Conservation (phyloP, 2,113 vertebrate genomes). For the Anser brachyrhynchus region DNA sequence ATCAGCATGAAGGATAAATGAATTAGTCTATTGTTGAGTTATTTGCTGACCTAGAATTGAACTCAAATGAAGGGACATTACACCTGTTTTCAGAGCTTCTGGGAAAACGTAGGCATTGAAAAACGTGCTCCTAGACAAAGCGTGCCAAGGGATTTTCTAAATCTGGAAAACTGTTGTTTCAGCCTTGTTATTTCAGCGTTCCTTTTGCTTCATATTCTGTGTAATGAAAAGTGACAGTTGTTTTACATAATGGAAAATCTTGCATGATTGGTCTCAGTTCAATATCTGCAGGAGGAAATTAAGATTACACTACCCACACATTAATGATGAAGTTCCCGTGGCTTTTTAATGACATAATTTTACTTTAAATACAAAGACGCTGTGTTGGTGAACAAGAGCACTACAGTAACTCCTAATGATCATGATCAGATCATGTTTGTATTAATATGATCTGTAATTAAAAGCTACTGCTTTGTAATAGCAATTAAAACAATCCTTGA, state of each 20-base stretch:
- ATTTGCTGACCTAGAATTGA: background rate
- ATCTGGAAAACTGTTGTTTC: slow-evolving; percentile 9
- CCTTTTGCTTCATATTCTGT: slow-evolving; percentile 33
- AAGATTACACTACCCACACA: background rate
- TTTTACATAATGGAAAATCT: slow-evolving; percentile 39
- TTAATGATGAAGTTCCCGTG: background rate
- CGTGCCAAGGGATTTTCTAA: background rate
- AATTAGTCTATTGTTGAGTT: background rate
- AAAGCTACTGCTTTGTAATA: background rate
- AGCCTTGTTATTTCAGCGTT: slow-evolving; percentile 22
- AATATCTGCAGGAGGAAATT: slow-evolving; percentile 41
- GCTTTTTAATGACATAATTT: slow-evolving; percentile 39
- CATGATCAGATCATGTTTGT: background rate
- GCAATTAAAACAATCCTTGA: slow-evolving; percentile 1
- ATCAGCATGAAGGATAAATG: background rate
- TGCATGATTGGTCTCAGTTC: slow-evolving; percentile 16
- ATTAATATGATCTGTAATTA: slow-evolving; percentile 35
- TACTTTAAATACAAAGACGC: background rate
- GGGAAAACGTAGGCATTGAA: background rate
- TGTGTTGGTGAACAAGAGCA: background rate
- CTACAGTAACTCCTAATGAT: background rate
- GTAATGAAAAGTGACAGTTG: slow-evolving; percentile 45
- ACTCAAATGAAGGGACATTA: background rate
- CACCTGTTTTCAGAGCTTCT: background rate
- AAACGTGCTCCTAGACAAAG: background rate